A percentile compares a stretch with the other conserved stretches of the same genome.
Conservation (phyloP, 2,113 vertebrate species). For the Apteryx owenii region DNA sequence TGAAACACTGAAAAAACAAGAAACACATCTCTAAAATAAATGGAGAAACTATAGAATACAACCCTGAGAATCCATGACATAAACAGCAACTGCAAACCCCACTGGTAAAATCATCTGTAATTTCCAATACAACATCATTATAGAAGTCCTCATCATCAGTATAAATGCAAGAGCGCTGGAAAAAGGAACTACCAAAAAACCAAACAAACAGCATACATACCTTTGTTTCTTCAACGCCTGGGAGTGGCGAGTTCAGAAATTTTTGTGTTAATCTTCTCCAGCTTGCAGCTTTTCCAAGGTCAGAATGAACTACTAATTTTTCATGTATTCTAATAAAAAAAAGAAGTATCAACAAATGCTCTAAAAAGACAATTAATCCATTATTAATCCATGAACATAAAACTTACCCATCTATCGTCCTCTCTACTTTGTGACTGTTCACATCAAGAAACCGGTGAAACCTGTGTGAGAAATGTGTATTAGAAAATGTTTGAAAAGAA, state of each 20-base stretch:
- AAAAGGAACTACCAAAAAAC: not conserved
- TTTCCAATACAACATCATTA: not conserved
- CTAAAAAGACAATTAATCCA: not conserved
- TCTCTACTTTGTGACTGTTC: slow-evolving; percentile 90
- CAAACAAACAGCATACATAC: slow-evolving; percentile 59
- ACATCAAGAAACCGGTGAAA: slow-evolving; percentile 94
- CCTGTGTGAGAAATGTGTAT: slow-evolving; percentile 73
- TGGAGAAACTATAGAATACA: not conserved
- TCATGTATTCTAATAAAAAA: slow-evolving; percentile 88
- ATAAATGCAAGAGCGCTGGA: not conserved
- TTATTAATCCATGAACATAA: not conserved
- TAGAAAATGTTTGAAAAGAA: not conserved
- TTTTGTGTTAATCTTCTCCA: slow-evolving; percentile 91
- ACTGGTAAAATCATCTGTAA: not conserved
- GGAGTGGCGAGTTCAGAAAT: slow-evolving; percentile 89
- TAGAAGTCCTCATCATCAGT: not conserved
- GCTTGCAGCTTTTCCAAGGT: slow-evolving; percentile 92
- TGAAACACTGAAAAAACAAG: not conserved
- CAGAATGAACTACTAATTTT: slow-evolving; percentile 94
- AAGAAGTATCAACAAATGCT: not conserved
- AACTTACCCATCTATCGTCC: slow-evolving; percentile 89
- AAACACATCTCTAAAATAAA: not conserved
- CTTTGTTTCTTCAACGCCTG: slow-evolving; percentile 83
- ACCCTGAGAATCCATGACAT: not conserved
- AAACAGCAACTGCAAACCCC: not conserved